Conservation (phyloP, 1,140 invertebrate species). For the Procambarus virginalis region DNA sequence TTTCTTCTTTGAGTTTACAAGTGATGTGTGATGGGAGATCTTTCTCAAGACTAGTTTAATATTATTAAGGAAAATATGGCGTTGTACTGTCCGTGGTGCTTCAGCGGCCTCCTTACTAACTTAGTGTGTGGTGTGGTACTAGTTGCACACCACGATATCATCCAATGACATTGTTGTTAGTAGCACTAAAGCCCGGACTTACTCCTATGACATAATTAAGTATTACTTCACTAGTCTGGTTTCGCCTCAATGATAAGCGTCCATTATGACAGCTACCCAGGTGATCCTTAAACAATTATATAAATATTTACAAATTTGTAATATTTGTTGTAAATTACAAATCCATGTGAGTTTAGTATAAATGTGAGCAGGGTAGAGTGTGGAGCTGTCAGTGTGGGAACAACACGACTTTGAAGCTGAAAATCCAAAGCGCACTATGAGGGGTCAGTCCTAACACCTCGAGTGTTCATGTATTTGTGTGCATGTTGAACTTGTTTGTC, state of each 20-base stretch:
- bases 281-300: neutral
- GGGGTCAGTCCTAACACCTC: neutral
- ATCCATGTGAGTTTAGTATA: neutral
- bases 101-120: neutral
- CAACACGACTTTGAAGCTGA: too few species aligned
- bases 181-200: neutral
- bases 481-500: neutral
- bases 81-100: conserved; percentile 36
- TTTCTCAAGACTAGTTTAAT: conserved; percentile 11
- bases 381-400: too few species aligned
- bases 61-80: conserved; percentile 10
- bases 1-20: conserved; percentile 3
- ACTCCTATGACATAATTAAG: neutral
- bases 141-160: neutral
- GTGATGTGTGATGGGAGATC: neutral
- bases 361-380: neutral
- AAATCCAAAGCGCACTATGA: too few species aligned
- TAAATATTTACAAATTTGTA: neutral
- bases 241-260: neutral
- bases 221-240: neutral
- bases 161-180: neutral
- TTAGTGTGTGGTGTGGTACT: neutral
- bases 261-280: neutral
- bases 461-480: conserved; percentile 1
- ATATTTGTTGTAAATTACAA: neutral